Evolutionary conservation across 2,888 invertebrate species (phyloP).

Genomic region (Ochlodes sylvanus): DNA sequence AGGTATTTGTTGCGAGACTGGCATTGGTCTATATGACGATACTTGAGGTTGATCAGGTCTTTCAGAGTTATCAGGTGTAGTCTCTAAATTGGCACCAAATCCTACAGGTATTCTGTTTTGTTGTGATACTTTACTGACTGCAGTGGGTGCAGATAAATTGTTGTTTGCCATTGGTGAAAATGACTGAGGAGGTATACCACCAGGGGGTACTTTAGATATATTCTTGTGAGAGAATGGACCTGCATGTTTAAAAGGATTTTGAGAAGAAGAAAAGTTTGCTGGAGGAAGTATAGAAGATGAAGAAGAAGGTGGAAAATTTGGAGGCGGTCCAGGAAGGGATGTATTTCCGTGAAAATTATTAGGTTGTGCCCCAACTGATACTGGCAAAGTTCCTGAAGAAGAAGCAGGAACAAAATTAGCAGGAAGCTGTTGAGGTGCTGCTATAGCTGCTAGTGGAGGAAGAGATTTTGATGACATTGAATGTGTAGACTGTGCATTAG

Average conservation of each 20-base stretch:
- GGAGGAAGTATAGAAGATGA: constrained; percentile 51
- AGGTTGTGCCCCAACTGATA: constrained; percentile 29
- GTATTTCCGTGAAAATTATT: constrained; percentile 9
- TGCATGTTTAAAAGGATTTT: constrained; percentile 78
- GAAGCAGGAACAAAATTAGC: constrained; percentile 42
- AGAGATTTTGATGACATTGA: constrained; percentile 40
- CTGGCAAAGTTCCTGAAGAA: constrained; percentile 42
- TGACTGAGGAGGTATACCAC: constrained; percentile 51
- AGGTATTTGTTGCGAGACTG: constrained; percentile 65
- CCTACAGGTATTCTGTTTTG: constrained; percentile 65
- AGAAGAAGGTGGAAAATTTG: constrained; percentile 41
- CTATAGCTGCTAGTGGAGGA: constrained; percentile 35
- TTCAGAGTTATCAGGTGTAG: constrained; percentile 88
- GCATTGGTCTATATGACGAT: constrained; percentile 55
- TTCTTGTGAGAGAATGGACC: constrained; percentile 79
- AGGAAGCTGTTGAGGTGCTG: constrained; percentile 42
- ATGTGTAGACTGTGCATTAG: constrained; percentile 50
- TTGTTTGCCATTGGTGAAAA: constrained; percentile 62
- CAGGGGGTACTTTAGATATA: constrained; percentile 54
- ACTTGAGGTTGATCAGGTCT: constrained; percentile 82
- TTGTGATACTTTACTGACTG: constrained; percentile 65
- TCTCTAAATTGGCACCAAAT: constrained; percentile 86
- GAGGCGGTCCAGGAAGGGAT: constrained; percentile 30
- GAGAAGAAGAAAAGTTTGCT: constrained; percentile 57
- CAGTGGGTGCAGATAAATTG: constrained; percentile 67